phyloP scores from a whole-genome alignment of 2,888 invertebrate species.

The Caenorhabditis becei region DNA sequence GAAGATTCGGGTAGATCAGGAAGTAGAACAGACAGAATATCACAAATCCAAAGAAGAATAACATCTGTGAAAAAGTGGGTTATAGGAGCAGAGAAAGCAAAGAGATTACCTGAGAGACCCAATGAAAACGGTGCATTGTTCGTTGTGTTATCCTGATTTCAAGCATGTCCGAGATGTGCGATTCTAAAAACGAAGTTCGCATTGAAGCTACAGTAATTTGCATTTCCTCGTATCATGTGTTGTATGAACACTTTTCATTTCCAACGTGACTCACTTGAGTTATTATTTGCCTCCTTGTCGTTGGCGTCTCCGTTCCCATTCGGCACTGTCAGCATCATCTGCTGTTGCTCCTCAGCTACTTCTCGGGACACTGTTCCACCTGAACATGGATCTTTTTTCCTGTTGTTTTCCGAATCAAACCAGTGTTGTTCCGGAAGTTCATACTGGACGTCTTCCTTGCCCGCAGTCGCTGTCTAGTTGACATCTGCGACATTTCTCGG shows the following conservation, averaged over 20 bases:
- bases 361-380: constrained; percentile 1
- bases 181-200: too few species aligned
- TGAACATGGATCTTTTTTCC: constrained; percentile 5
- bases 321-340: constrained; percentile 35
- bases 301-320: constrained; percentile 33
- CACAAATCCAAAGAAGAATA: constrained; percentile 80
- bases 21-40: constrained; percentile 81
- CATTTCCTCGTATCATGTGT: too few species aligned
- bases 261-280: constrained; percentile 27
- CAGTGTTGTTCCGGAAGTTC: constrained; percentile 46
- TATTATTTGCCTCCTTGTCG: constrained; percentile 44
- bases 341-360: constrained; percentile 20
- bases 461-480: constrained; percentile 52
- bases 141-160: constrained; percentile 66
- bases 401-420: not conserved
- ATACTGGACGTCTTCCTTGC: constrained; percentile 45
- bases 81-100: not conserved
- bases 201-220: not conserved
- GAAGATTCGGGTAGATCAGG: constrained; percentile 79
- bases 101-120: constrained; percentile 78
- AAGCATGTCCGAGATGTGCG: constrained; percentile 42
- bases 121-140: constrained; percentile 79
- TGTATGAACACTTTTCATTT: too few species aligned
- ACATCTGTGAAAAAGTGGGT: constrained; percentile 69
- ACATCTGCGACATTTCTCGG: constrained; percentile 51